Conservation (phyloP, 2,113 vertebrate species). For the Heloderma charlesbogerti region DNA sequence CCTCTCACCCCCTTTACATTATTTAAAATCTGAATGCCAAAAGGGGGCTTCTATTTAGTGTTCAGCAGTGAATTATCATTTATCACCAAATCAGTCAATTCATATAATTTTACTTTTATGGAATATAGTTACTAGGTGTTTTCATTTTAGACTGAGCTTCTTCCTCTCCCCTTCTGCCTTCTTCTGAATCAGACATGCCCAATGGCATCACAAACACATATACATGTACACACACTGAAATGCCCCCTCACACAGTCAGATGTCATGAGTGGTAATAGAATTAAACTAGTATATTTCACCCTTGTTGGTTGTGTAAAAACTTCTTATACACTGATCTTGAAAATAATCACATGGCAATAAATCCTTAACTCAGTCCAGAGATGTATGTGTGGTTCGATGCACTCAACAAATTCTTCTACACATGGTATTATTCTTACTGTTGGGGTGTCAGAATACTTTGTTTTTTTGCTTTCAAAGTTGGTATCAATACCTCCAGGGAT, state of each 20-base stretch:
- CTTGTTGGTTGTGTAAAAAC: background rate
- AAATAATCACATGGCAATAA: background rate
- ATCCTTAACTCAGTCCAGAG: background rate
- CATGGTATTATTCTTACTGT: background rate
- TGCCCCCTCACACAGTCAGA: background rate
- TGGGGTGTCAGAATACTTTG: background rate
- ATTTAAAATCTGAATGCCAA: no score
- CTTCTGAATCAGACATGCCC: background rate
- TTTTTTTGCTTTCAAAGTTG: background rate
- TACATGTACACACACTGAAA: background rate
- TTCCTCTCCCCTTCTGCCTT: background rate
- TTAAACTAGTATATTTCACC: no score
- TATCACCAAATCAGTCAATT: background rate
- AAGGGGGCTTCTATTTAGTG: no score
- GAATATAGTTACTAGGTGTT: background rate
- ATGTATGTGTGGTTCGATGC: background rate
- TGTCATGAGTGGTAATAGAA: background rate
- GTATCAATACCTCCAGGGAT: background rate
- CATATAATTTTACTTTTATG: background rate
- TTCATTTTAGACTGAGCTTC: background rate
- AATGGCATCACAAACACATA: background rate
- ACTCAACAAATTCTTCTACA: background rate
- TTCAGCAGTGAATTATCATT: background rate
- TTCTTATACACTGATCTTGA: background rate
- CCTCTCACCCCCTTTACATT: no score